Evolutionary conservation across 2,797 vertebrate genomes (phyloP).

Genomic region (Phoeniculus purpureus): DNA sequence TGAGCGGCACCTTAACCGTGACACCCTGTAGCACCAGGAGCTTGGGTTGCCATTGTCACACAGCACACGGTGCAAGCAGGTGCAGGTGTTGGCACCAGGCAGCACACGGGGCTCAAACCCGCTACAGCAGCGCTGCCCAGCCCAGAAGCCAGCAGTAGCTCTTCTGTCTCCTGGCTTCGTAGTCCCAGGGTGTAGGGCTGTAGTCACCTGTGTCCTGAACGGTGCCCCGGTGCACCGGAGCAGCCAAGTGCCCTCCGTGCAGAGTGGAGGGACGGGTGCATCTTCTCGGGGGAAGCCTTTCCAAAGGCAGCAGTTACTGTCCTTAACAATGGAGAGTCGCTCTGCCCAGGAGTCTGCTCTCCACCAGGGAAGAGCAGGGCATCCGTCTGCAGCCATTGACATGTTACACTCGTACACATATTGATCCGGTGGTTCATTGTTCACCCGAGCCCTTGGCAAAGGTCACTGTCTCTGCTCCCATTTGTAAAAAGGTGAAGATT

Average conservation of each 20-base stretch:
- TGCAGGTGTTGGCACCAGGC: not conserved
- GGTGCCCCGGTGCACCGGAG: fast-evolving
- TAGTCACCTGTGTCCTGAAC: fast-evolving
- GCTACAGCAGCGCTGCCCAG: not conserved
- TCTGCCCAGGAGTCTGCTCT: not conserved
- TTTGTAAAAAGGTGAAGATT: not conserved
- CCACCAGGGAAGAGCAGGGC: not conserved
- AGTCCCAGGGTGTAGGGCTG: fast-evolving
- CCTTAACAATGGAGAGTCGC: not conserved
- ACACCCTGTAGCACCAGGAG: fast-evolving
- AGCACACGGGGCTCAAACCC: fast-evolving
- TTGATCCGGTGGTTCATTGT: constrained; percentile 40
- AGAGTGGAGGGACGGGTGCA: not conserved
- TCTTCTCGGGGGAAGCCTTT: not conserved
- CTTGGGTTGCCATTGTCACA: fast-evolving
- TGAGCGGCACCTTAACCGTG: fast-evolving
- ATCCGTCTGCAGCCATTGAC: not conserved
- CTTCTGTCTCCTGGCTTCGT: not conserved
- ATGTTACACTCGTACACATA: constrained; percentile 39
- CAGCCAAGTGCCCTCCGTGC: fast-evolving
- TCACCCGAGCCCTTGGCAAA: constrained; percentile 65
- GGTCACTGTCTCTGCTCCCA: constrained; percentile 32
- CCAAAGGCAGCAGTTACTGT: not conserved
- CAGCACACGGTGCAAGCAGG: fast-evolving
- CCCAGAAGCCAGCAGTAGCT: not conserved